These are phyloP conservation scores for Metopia argyrocephala DNA, from an alignment of 2,888 invertebrate species.

Conservation along the genomic window DNA sequence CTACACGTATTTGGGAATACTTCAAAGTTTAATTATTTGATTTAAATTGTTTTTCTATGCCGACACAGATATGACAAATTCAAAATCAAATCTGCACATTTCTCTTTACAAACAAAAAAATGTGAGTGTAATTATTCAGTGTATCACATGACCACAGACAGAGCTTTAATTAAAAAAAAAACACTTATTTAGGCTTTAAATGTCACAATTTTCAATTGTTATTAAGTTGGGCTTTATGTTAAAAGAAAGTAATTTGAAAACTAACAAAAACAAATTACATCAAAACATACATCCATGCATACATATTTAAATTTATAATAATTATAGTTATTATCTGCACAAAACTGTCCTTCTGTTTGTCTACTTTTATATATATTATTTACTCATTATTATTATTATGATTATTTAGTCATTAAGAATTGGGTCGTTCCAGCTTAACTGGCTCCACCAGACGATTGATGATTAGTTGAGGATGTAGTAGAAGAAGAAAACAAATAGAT, in stretches of 20 bases:
- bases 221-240: constrained; percentile 37
- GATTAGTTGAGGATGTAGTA: neutral
- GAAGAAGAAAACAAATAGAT: neutral
- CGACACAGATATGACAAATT: too few species aligned
- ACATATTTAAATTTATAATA: constrained; percentile 2
- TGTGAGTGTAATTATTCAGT: constrained; percentile 19
- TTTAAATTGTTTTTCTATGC: too few species aligned
- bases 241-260: constrained; percentile 21
- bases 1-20: too few species aligned
- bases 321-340: neutral
- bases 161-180: neutral
- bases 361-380: neutral
- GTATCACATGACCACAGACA: neutral
- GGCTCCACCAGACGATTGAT: constrained; percentile 27
- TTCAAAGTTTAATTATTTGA: too few species aligned
- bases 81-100: neutral
- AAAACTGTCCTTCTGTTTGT: neutral
- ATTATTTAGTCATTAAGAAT: constrained; percentile 49
- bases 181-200: constrained; percentile 30
- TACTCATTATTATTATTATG: constrained; percentile 7
- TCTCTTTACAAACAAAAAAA: neutral
- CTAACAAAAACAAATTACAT: constrained; percentile 17
- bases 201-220: constrained; percentile 47
- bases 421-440: constrained; percentile 37
- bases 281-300: neutral